A percentile compares a stretch with the other conserved stretches of the same genome.
phyloP scores from a whole-genome alignment of 2,113 vertebrate genomes.

The Willisornis vidua region DNA sequence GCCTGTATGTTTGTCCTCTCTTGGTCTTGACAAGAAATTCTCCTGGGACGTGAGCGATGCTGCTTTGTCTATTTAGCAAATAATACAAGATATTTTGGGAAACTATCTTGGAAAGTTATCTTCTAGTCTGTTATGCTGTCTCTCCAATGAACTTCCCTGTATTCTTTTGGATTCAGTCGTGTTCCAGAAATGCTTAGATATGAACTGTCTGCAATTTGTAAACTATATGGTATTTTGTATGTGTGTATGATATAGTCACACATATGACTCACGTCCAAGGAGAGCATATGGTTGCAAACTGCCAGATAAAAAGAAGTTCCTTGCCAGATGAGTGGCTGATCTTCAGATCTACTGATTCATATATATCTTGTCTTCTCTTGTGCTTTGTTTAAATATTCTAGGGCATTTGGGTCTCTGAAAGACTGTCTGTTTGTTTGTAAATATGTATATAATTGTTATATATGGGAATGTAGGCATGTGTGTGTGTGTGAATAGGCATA shows the following conservation, averaged over 20 bases:
- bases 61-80: not conserved
- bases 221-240: not conserved
- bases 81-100: not conserved
- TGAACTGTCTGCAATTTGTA: not conserved
- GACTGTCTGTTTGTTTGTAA: not conserved
- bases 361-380: not conserved
- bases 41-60: accelerated
- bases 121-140: not conserved
- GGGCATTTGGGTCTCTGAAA: not conserved
- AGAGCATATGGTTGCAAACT: not conserved
- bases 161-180: not conserved
- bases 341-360: not conserved
- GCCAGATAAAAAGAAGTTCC: not conserved
- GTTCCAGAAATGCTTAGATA: not conserved
- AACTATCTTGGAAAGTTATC: not conserved
- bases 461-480: not conserved
- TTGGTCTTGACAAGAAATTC: not conserved
- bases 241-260: not conserved
- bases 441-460: not conserved
- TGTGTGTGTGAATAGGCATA: not conserved
- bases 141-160: not conserved
- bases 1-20: not conserved
- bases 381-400: not conserved
- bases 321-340: not conserved
- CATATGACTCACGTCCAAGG: not conserved